Evolutionary conservation across 2,888 invertebrate genomes (phyloP), one percentile per base, ranked within the genome.

Genomic region (Ennomos quercinarius): DNA sequence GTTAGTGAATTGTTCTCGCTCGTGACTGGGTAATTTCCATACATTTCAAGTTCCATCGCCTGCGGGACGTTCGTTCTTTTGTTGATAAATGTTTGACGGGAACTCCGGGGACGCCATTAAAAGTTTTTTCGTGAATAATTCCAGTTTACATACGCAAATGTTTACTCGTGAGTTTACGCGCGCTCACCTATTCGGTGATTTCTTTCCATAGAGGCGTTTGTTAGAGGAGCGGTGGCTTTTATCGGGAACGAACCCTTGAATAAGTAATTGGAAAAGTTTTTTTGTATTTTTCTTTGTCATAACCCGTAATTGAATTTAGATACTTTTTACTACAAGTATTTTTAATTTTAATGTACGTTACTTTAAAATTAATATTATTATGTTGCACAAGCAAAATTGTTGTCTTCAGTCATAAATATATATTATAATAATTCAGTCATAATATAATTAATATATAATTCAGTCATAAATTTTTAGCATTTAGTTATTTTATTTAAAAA

Each of bases 61-160:
- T 91, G 90, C 90, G 92, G 91, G 91, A 91, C 90, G 91, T 91
- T 91, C 91, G 88, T 91, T 92, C 91, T 91, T 91, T 91, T 92
- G 91, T 92, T 92, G 92, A 92, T 91, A 92, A 91, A 91, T 91
- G 91, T 91, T 92, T 92, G 91, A 91, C 92, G 91, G 90, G 84
- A 91, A 89, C 92, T 91, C 90, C 86, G 84, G 91, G 90, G 92
- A 92, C 91, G 91, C 92, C 92, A 92, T 92, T 92, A 92, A 91
- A 91, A 92, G 91, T 92, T 92, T 91, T 91, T 92, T 91, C 91
- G 91, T 89, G 91, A 91, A 90, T 91, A 90, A 91, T 91, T 91
- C 84, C 89, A 91, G 91, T 91, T 91, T 91, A 91, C 92, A 91
- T 91, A 91, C 91, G 90, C 90, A 90, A 92, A 91, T 91, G 89